Evolutionary conservation across 2,113 vertebrate genomes (phyloP).

Genomic region (Clarias gariepinus): DNA sequence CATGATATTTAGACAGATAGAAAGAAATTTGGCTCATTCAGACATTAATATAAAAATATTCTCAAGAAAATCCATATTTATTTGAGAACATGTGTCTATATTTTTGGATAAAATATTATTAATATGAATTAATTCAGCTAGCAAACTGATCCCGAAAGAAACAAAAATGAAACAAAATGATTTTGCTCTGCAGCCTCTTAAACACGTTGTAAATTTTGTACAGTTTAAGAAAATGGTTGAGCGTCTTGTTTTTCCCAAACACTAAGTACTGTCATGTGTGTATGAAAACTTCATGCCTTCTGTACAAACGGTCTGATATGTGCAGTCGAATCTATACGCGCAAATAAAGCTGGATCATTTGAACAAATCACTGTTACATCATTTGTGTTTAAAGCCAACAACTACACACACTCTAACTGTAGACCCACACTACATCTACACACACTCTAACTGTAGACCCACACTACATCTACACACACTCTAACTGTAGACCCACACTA

Average conservation of each 20-base stretch:
- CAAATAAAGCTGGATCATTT: conserved; percentile 88
- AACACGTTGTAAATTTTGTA: conserved; percentile 89
- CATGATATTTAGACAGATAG: background rate
- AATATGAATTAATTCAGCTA: background rate
- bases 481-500: no score
- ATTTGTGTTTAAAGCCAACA: background rate
- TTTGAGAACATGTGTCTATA: conserved; percentile 1
- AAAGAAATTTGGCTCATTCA: background rate
- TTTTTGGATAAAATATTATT: conserved; percentile 12
- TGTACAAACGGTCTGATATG: conserved; percentile 86
- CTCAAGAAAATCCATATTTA: background rate
- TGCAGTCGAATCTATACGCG: conserved; percentile 83
- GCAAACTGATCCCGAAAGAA: background rate
- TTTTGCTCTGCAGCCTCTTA: background rate
- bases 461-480: background rate
- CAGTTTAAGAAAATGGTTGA: conserved; percentile 82
- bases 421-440: background rate
- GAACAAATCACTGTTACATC: conserved; percentile 62
- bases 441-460: background rate
- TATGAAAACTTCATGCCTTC: conserved; percentile 87
- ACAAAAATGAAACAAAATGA: background rate
- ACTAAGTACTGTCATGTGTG: conserved; percentile 90
- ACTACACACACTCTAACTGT: background rate
- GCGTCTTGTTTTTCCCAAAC: conserved; percentile 83
- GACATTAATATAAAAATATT: background rate